A percentile compares a stretch with the other conserved stretches of the same genome.
Evolutionary conservation across 2,797 vertebrate genomes (phyloP).

Genomic region (Gymnoscopelus braueri): DNA sequence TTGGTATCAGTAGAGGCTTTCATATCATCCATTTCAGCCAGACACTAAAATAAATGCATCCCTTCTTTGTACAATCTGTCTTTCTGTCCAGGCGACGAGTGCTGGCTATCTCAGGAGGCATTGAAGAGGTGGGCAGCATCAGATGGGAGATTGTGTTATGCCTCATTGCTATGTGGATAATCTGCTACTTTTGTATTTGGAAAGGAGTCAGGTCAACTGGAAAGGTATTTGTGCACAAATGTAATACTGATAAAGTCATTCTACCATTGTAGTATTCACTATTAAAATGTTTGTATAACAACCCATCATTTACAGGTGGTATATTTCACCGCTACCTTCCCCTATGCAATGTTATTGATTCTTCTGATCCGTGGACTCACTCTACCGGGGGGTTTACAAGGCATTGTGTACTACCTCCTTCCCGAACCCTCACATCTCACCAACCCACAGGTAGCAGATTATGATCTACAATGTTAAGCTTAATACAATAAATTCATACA

Average conservation of each 20-base stretch:
- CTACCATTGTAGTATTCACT: no score
- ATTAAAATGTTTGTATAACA: neutral
- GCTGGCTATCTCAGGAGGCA: constrained; percentile 75
- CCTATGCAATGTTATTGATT: constrained; percentile 77
- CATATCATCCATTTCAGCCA: neutral
- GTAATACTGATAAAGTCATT: no score
- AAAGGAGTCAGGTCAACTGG: constrained; percentile 82
- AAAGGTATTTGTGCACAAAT: constrained; percentile 63
- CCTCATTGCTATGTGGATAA: constrained; percentile 67
- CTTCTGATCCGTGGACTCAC: constrained; percentile 79
- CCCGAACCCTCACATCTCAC: constrained; percentile 72
- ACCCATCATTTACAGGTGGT: constrained; percentile 69
- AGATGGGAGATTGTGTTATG: constrained; percentile 75
- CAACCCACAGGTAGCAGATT: constrained; percentile 74
- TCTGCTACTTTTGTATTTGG: constrained; percentile 82
- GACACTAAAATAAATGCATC: neutral
- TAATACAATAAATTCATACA: neutral
- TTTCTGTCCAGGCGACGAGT: constrained; percentile 67
- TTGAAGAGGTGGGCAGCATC: constrained; percentile 76
- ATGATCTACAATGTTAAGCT: constrained; percentile 30
- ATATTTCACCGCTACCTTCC: constrained; percentile 82
- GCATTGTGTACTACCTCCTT: constrained; percentile 76
- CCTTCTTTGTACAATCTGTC: neutral
- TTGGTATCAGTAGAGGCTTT: no score
- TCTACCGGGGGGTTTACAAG: constrained; percentile 80